These are phyloP conservation scores for Ctenopoma multispine DNA, from an alignment of 2,797 vertebrate genomes.

Conservation along the genomic window DNA sequence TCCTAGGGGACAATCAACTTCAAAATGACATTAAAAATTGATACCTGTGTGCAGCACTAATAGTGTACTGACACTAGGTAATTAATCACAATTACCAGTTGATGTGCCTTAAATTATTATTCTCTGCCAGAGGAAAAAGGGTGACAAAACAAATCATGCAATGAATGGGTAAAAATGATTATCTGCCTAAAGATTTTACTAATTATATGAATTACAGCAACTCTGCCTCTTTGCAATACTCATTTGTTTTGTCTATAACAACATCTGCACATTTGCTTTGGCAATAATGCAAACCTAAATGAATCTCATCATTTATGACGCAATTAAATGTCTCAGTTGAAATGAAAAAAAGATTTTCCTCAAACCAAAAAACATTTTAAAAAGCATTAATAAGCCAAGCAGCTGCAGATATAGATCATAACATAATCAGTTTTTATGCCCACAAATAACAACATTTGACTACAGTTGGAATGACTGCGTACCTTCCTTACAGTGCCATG, in stretches of 20 bases:
- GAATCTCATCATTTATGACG: conserved; percentile 56
- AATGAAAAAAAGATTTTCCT: conserved; percentile 19
- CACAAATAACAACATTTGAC: neutral
- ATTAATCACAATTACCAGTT: conserved; percentile 87
- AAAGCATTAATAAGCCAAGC: neutral
- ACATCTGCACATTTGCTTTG: conserved; percentile 66
- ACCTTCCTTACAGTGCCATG: conserved; percentile 80
- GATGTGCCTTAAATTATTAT: conserved; percentile 82
- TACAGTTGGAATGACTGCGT: neutral
- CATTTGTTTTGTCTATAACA: conserved; percentile 76
- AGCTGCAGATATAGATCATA: neutral
- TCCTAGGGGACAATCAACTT: conserved; percentile 75
- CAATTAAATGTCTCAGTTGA: conserved; percentile 40
- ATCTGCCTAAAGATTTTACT: conserved; percentile 78
- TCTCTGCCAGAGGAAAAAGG: conserved; percentile 78
- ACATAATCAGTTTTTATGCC: neutral
- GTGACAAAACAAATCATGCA: conserved; percentile 80
- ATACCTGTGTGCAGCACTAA: conserved; percentile 82
- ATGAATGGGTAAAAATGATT: conserved; percentile 79
- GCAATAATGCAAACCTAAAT: conserved; percentile 62
- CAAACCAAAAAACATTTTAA: conserved; percentile 32
- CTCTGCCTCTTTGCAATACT: conserved; percentile 69
- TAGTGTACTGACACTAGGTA: conserved; percentile 74
- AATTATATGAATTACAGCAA: conserved; percentile 84
- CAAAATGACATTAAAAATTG: conserved; percentile 80